Base-by-base conservation (phyloP, 2,888 invertebrate species). In the Beris morrisii region DNA sequence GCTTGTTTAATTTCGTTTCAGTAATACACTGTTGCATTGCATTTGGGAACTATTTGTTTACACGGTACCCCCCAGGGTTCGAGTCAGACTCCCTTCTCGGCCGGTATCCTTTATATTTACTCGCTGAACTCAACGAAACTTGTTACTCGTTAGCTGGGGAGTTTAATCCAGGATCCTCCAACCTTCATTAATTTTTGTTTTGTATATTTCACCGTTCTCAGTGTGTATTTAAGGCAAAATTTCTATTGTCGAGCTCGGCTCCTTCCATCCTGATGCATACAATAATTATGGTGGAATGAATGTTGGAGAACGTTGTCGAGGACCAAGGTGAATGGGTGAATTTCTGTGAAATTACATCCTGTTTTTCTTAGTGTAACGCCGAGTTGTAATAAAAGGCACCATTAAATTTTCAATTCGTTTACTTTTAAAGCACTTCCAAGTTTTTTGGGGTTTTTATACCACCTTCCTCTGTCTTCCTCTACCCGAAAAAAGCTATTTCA, bases 181-280 rank as follows among this genome's bases (percentile, higher is more conserved):
- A 28, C 30, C 45, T 58, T 58, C 58, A 58, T 58, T 58, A 58
- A 58, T 46, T 58, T 58, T 45, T 58, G 58, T 58, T 58, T 30
- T 58, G 46, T 58, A 58, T 22, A 22, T 58, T 58, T 58, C 12
- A 45, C 28, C 9, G 43, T 43, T 38, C 9, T 5, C 38, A 7
- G 38, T 38, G 9, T 38, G 2, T 38, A 38, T 38, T 38, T 38
- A 43, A 43, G 22, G 46, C 22, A 43, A 13, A 38, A 56, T 43
- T 44, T 56, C 12, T 22, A 56, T 56, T 56, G 56, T 44, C 22
- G 15, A 28, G 45, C 9, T 38, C 22, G 56, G 9, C 45, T 58
- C 44, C 31, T 38, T 38, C 9, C 28, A 30, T 45, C 46, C 46
- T 44, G 22, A 22, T 22, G 58, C 45, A 58, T 58, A 46, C 30